Conservation (phyloP, 2,888 invertebrate genomes). For the Drosophila borborema region DNA sequence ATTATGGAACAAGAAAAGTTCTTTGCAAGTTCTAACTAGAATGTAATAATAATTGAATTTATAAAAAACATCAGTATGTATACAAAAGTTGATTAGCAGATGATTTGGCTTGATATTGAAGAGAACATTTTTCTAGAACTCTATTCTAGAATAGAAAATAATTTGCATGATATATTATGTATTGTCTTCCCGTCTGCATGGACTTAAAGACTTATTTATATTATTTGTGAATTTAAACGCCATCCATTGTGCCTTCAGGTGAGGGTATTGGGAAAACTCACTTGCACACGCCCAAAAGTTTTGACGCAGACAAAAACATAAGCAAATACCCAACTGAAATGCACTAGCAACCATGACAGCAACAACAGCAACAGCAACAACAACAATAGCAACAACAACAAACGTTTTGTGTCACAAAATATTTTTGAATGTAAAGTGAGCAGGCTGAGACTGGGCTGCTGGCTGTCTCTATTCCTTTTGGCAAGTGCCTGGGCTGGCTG, state of each 20-base stretch:
- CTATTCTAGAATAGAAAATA: too few species aligned
- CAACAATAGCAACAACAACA: slow-evolving; percentile 50
- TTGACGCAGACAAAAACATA: slow-evolving; percentile 62
- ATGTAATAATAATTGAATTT: too few species aligned
- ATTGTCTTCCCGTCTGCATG: not conserved
- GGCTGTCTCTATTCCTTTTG: slow-evolving; percentile 71
- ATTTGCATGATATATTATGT: not conserved
- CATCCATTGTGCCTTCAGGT: not conserved
- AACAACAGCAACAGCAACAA: slow-evolving; percentile 22
- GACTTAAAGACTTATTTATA: not conserved
- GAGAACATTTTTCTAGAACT: too few species aligned
- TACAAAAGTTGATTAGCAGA: too few species aligned
- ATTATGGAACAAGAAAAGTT: too few species aligned
- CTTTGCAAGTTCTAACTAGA: too few species aligned
- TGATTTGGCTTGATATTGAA: too few species aligned
- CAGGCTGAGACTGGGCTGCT: slow-evolving; percentile 49
- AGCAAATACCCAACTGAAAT: slow-evolving; percentile 53
- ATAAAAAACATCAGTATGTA: too few species aligned
- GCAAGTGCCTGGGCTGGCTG: slow-evolving; percentile 50
- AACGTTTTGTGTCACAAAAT: slow-evolving; percentile 79
- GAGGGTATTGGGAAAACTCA: slow-evolving; percentile 37
- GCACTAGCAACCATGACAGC: slow-evolving; percentile 20
- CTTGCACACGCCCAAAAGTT: slow-evolving; percentile 68
- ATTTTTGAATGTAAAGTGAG: slow-evolving; percentile 79
- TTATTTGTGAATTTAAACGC: not conserved